A percentile compares a stretch with the other conserved stretches of the same genome.
These are phyloP conservation scores for Himalopsyche kuldschensis DNA, from an alignment of 2,888 invertebrate genomes.

Conservation along the genomic window DNA sequence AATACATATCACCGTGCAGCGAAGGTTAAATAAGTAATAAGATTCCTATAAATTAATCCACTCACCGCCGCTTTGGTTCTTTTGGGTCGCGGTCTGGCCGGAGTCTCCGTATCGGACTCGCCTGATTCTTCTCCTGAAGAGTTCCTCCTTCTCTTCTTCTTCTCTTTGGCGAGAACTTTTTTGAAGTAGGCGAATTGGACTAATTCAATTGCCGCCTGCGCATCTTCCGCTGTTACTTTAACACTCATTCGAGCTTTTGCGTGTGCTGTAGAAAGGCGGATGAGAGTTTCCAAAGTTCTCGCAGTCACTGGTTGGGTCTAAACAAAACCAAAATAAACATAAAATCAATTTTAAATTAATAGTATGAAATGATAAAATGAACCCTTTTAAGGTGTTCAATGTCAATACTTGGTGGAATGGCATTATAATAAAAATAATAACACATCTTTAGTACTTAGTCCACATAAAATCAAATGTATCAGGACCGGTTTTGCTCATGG, in stretches of 20 bases:
- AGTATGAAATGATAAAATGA: too few relatives aligned
- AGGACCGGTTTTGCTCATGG: too few relatives aligned
- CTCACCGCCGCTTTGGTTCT: conserved; percentile 52
- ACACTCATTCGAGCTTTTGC: conserved; percentile 92
- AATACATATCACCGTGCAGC: too few relatives aligned
- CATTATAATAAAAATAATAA: too few relatives aligned
- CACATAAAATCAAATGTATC: too few relatives aligned
- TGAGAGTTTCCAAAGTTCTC: conserved; percentile 94
- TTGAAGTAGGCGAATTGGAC: conserved; percentile 96
- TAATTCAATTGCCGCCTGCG: conserved; percentile 87
- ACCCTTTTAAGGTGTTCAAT: too few relatives aligned
- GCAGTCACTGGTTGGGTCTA: conserved; percentile 98
- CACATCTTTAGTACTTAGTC: too few relatives aligned
- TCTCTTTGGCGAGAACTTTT: conserved; percentile 77
- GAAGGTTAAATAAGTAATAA: neutral
- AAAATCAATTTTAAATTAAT: too few relatives aligned
- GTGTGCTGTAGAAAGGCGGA: conserved; percentile 95
- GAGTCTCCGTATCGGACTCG: conserved; percentile 44
- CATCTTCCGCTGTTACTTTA: conserved; percentile 82
- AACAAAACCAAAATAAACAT: too few relatives aligned
- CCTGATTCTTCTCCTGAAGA: conserved; percentile 57
- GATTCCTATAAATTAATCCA: neutral
- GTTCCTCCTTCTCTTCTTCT: conserved; percentile 66
- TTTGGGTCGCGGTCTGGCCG: conserved; percentile 47
- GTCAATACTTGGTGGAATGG: too few relatives aligned